Evolutionary conservation across 2,888 invertebrate species (phyloP), one percentile per base, ranked within the genome.

Genomic region (Poecilus cupreus): DNA sequence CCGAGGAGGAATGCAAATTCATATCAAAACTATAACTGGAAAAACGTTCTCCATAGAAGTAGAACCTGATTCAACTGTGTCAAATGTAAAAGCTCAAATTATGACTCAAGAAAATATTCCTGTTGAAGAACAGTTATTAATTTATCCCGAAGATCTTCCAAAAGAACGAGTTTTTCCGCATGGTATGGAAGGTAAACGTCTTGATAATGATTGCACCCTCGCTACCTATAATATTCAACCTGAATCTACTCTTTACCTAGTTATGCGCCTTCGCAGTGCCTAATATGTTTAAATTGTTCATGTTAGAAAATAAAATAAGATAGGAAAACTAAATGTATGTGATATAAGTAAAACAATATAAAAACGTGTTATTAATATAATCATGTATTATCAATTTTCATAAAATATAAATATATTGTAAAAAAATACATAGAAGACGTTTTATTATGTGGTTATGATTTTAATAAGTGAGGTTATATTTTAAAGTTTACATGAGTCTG

Each of bases 191-290:
- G 97, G 97, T 82, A 97, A 97, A 89, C 97, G 97, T 89, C 89
- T 97, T 86, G 97, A 97, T 90, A 97, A 97, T 93, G 96, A 96
- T 2, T 94, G 96, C 82, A 91, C 91, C 86, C 89, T 90, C 83
- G 95, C 95, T 0, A 96, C 96, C 88, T 96, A 96, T 89, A 96
- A 96, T 87, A 96, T 96, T 86, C 96, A 96, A 88, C 96, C 96
- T 89, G 96, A 96, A 89, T 97, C 97, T 0, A 97, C 97, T 1
- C 93, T 98, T 83, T 97, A 97, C 89, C 93, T 96, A 91, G 97
- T 97, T 83, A 92, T 98, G 82, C 95, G 98, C 90, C 93, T 91
- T 84, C 89, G 93, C 82, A 94, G 93, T 22, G 72, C 64, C 3
- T 37, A 22, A 51, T 43, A 43, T 11, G n/a, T 43, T 43, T 2